Percentiles rank a stretch among this genome's conserved stretches.
These are phyloP conservation scores for Brachionus plicatilis DNA, from an alignment of 1,140 invertebrate genomes.

Conservation along the genomic window DNA sequence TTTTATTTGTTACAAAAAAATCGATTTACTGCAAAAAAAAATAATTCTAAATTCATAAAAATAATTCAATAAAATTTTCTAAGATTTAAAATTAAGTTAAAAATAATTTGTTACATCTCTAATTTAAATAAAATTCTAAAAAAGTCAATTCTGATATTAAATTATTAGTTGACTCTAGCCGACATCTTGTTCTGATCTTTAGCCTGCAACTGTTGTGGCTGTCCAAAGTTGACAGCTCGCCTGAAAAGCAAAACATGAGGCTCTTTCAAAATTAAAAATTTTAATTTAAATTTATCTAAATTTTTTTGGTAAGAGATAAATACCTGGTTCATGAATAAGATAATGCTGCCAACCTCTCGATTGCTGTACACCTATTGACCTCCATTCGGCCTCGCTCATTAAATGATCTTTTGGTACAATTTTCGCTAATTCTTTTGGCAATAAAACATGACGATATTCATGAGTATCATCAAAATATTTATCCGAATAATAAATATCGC, in stretches of 20 bases:
- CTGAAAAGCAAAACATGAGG: conserved; percentile 33
- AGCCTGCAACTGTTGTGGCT: not conserved
- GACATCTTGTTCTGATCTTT: conserved; percentile 19
- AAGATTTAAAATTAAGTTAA: not conserved
- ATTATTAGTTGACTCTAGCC: not conserved
- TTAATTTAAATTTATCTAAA: not conserved
- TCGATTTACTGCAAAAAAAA: not conserved
- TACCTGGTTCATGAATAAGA: conserved; percentile 85
- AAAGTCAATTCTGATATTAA: not conserved
- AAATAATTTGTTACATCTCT: not conserved
- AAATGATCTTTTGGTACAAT: conserved; percentile 80
- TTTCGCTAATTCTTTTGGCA: conserved; percentile 77
- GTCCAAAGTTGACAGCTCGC: not conserved
- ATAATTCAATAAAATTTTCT: not conserved
- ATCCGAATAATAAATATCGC: conserved; percentile 58
- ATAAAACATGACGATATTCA: conserved; percentile 72
- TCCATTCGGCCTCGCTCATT: conserved; percentile 91
- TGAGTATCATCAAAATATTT: conserved; percentile 65
- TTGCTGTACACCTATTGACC: conserved; percentile 89
- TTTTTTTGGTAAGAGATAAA: no score
- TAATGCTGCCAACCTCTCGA: conserved; percentile 92
- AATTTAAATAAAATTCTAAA: not conserved
- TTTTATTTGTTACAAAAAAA: not conserved
- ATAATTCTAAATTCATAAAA: not conserved
- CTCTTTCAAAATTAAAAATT: not conserved